Percentiles rank a stretch among this genome's conserved stretches.
These are phyloP conservation scores for Chrysogorgia sp. DNA, from an alignment of 92 coral and sea anemone species.

Conservation along the genomic window DNA sequence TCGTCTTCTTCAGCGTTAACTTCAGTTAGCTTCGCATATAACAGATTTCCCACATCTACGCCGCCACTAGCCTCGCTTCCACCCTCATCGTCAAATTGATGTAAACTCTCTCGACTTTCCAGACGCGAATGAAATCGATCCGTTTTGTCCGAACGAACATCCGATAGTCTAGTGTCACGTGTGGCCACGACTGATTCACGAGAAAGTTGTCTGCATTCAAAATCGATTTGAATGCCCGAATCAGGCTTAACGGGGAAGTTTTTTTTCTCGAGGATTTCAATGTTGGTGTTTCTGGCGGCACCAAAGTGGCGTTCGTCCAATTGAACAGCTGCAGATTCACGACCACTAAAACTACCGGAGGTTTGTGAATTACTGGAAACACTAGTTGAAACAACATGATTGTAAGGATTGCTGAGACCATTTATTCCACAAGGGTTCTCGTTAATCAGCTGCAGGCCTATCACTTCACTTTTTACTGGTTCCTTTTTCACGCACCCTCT, in stretches of 20 bases:
- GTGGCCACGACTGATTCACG: slow-evolving; percentile 63
- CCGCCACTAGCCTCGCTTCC: slow-evolving; percentile 99
- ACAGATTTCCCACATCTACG: slow-evolving; percentile 83
- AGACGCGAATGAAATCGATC: slow-evolving; percentile 76
- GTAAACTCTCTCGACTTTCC: slow-evolving; percentile 93
- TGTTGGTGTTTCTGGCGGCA: slow-evolving; percentile 68
- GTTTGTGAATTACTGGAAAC: slow-evolving; percentile 62
- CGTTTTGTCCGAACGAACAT: slow-evolving; percentile 69
- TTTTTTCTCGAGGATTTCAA: slow-evolving; percentile 59
- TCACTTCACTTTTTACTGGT: slow-evolving; percentile 6
- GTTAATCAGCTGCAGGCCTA: slow-evolving; percentile 45
- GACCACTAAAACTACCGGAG: slow-evolving; percentile 93
- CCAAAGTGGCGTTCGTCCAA: slow-evolving; percentile 58
- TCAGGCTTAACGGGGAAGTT: slow-evolving; percentile 70
- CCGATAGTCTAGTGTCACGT: slow-evolving; percentile 61
- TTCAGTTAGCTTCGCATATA: slow-evolving; percentile 95
- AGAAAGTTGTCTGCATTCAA: slow-evolving; percentile 69
- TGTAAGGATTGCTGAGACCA: slow-evolving; percentile 29
- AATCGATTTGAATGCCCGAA: slow-evolving; percentile 82
- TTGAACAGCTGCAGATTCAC: slow-evolving; percentile 79
- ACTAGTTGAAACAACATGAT: slow-evolving; percentile 28
- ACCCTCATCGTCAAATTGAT: slow-evolving; percentile 97
- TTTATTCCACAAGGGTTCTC: slow-evolving; percentile 72
- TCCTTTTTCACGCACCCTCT: neutral
- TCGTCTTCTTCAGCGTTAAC: slow-evolving; percentile 97